Evolutionary conservation across 2,113 vertebrate species (phyloP), one percentile per base, ranked within the genome.

Genomic region (Heterocephalus glaber): DNA sequence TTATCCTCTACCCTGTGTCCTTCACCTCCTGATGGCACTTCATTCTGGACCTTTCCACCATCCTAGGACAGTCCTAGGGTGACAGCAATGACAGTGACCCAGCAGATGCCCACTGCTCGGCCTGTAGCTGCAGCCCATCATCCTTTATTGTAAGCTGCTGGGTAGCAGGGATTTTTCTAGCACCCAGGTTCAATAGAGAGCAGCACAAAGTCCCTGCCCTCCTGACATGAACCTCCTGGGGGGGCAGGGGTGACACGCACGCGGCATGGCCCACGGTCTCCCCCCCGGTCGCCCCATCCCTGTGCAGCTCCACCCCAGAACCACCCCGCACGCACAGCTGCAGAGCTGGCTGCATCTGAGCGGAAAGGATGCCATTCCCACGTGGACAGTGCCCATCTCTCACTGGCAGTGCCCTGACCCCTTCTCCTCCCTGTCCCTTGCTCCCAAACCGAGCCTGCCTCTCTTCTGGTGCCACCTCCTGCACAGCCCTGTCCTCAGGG

Each of bases 401-500:
- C 44, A 5, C n/a, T 85, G 52, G 10, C 10, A 66, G 20, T 20
- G 4, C 38, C 63, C 19, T 35, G 7, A 33, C 47, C 79, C 33
- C 49, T 30, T 20, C 76, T 68, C 44, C 44, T 77, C 16, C 9
- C 74, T 19, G 2, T 56, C 17, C 58, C 41, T 68, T 5, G 2
- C 6, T 58, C 72, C 44, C 7, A 12, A 16, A 89, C 47, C 82
- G 92, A 83, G 44, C 41, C 56, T 86, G 89, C n/a, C 66, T 68
- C 41, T 90, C 16, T 13, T 54, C 83, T 41, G 26, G 17, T 26
- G 17, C 41, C 84, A 47, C 58, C 28, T 14, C 22, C 72, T 49
- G 0, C 12, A 0, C 0, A 16, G 30, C 35, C 33, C 16, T 58
- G 35, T 49, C 38, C 70, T 28, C 38, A 24, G 28, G 33, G 26